Conservation (phyloP, 2,888 invertebrate species). For the Conchocele bisecta region DNA sequence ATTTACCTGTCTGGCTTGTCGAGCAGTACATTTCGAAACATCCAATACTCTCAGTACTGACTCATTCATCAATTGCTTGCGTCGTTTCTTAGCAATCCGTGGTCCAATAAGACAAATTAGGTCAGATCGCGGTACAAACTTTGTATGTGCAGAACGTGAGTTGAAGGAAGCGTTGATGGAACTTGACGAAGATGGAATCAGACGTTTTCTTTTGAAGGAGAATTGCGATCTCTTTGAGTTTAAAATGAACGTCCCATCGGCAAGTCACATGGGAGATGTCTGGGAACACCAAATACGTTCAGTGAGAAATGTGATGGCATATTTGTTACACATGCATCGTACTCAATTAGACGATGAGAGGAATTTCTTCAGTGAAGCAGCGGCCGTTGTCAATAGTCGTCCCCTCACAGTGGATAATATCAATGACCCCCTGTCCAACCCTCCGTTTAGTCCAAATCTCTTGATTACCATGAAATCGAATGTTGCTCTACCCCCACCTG, state of each 20-base stretch:
- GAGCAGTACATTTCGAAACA: constrained; percentile 39
- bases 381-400: constrained; percentile 50
- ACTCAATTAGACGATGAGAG: constrained; percentile 48
- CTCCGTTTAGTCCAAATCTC: no score
- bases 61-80: constrained; percentile 40
- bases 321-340: constrained; percentile 31
- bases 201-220: constrained; percentile 11
- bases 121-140: constrained; percentile 49
- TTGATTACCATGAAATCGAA: no score
- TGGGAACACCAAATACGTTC: constrained; percentile 67
- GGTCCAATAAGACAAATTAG: constrained; percentile 34
- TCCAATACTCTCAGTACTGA: constrained; percentile 23
- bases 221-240: constrained; percentile 16
- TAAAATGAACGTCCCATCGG: constrained; percentile 55
- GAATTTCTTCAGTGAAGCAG: constrained; percentile 49
- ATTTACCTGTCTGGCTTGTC: constrained; percentile 35
- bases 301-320: constrained; percentile 46
- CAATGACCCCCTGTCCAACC: no score
- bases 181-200: constrained; percentile 10
- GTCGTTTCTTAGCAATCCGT: constrained; percentile 32
- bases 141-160: constrained; percentile 45
- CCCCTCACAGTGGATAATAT: no score
- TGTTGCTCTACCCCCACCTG: constrained; percentile 48
- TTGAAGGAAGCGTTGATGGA: constrained; percentile 7
- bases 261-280: constrained; percentile 66